A percentile compares a stretch with the other conserved stretches of the same genome.
phyloP scores from a whole-genome alignment of 2,113 vertebrate species.

The Gnathonemus echidnorhynchus region DNA sequence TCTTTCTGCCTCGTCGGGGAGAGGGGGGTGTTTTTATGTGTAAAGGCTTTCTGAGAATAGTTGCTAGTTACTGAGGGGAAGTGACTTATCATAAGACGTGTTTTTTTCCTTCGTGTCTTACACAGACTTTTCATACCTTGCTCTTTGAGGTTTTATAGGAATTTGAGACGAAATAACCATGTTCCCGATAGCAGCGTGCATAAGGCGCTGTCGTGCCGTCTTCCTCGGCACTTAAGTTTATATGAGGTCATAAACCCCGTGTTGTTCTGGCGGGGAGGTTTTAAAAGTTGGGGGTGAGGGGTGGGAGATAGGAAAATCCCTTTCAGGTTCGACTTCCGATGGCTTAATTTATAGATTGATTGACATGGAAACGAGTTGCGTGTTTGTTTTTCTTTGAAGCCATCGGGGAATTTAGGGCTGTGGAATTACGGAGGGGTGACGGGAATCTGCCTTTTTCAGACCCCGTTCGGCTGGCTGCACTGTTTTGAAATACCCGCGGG shows the following conservation, averaged over 20 bases:
- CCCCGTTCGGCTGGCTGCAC: background rate
- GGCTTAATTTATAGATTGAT: conserved; percentile 38
- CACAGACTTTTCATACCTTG: background rate
- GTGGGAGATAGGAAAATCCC: conserved; percentile 33
- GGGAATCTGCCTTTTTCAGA: background rate
- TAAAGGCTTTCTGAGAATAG: conserved; percentile 22
- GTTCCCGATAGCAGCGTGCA: background rate
- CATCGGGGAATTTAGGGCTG: conserved; percentile 27
- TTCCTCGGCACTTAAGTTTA: conserved; percentile 31
- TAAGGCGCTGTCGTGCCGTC: background rate
- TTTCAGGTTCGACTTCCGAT: conserved; percentile 46
- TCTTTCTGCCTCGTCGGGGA: conserved; percentile 34
- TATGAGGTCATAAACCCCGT: conserved; percentile 41
- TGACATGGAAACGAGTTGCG: conserved; percentile 40
- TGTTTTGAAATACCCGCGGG: conserved; percentile 34
- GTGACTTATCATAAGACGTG: conserved; percentile 11
- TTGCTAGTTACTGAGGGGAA: conserved; percentile 8
- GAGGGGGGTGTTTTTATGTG: conserved; percentile 35
- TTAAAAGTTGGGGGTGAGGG: conserved; percentile 30
- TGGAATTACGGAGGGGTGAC: conserved; percentile 30
- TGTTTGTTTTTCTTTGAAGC: conserved; percentile 48
- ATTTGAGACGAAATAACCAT: background rate
- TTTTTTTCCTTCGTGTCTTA: background rate
- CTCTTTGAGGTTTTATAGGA: background rate
- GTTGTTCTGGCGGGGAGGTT: conserved; percentile 9